Conservation (phyloP, 2,888 invertebrate species). For the Drosophila algonquin region DNA sequence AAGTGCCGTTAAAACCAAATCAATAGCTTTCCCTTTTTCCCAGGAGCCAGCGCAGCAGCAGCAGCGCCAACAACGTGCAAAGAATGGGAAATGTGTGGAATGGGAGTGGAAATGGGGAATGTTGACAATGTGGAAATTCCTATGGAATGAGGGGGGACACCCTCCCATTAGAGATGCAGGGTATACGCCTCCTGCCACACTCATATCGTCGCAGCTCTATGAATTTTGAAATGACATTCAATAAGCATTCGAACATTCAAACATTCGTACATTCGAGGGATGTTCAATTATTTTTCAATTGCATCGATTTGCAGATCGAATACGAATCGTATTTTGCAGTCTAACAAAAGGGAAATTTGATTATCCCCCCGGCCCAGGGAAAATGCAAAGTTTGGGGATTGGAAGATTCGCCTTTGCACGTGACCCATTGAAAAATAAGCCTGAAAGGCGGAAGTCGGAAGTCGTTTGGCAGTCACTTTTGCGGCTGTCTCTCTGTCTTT, state of each 20-base stretch:
- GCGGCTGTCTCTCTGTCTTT: constrained; percentile 10
- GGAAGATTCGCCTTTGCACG: constrained; percentile 32
- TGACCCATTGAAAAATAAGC: constrained; percentile 37
- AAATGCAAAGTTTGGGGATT: constrained; percentile 15
- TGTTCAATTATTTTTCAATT: constrained; percentile 79
- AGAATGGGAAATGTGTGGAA: constrained; percentile 40
- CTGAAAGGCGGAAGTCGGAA: constrained; percentile 50
- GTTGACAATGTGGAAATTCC: constrained; percentile 38
- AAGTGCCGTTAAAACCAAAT: constrained; percentile 70
- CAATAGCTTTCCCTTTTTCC: constrained; percentile 55
- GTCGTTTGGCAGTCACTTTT: constrained; percentile 72
- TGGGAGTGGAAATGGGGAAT: constrained; percentile 13
- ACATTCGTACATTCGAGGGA: constrained; percentile 41
- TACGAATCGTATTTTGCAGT: not conserved
- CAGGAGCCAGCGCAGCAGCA: constrained; percentile 4
- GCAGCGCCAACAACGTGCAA: constrained; percentile 15
- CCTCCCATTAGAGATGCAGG: constrained; percentile 31
- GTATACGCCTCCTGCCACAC: not conserved
- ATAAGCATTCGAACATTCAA: constrained; percentile 56
- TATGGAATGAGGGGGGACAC: constrained; percentile 1
- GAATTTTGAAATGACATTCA: constrained; percentile 64
- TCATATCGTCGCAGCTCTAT: constrained; percentile 12
- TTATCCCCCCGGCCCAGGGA: constrained; percentile 22
- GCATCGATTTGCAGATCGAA: constrained; percentile 59
- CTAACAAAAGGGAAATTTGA: constrained; percentile 28